Evolutionary conservation across 1,140 invertebrate species (phyloP).

Genomic region (Caerostris darwini): DNA sequence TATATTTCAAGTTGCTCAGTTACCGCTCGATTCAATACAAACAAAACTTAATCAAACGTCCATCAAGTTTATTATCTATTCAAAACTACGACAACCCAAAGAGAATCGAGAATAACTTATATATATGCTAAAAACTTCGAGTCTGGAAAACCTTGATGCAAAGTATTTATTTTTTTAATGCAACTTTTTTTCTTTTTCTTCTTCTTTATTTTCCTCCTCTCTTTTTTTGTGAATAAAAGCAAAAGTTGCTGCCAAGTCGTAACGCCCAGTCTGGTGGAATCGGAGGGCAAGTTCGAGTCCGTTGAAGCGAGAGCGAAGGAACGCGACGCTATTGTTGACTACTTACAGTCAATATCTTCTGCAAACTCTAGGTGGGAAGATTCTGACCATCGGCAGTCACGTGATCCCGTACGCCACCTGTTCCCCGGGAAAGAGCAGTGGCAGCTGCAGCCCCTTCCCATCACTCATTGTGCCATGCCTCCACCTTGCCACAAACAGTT

Average conservation of each 20-base stretch:
- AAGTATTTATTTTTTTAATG: no score
- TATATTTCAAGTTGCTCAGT: no score
- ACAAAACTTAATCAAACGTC: no score
- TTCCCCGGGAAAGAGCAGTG: neutral
- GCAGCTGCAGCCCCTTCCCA: neutral
- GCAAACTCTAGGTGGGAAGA: slow-evolving; percentile 1
- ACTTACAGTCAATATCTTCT: neutral
- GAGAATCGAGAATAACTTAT: no score
- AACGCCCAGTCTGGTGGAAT: neutral
- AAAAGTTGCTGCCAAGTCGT: neutral
- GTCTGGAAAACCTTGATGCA: no score
- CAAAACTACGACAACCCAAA: no score
- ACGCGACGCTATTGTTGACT: neutral
- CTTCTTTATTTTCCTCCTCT: neutral
- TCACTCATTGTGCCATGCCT: neutral
- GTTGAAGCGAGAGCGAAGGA: neutral
- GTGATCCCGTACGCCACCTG: slow-evolving; percentile 16
- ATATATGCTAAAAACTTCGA: no score
- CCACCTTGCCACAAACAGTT: slow-evolving; percentile 17
- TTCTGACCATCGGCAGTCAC: slow-evolving; percentile 19
- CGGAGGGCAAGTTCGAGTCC: neutral
- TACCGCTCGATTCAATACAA: no score
- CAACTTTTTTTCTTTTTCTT: no score
- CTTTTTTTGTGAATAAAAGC: neutral
- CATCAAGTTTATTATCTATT: no score